Evolutionary conservation across 2,888 invertebrate species (phyloP).

Genomic region (Sinelater perroti): DNA sequence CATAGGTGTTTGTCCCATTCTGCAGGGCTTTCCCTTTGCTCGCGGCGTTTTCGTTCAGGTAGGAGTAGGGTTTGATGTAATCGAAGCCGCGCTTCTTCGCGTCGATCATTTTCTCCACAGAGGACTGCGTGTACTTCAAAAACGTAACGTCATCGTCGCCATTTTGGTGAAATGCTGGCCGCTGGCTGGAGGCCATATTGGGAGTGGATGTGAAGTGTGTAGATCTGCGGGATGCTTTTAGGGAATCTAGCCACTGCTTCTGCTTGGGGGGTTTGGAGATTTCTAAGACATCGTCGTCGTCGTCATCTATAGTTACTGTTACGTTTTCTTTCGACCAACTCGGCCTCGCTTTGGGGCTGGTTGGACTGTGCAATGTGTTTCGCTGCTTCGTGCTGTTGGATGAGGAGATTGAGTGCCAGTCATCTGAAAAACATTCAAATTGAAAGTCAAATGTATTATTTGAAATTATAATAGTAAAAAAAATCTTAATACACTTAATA

Average conservation of each 20-base stretch:
- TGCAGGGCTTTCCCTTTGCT: slow-evolving; percentile 19
- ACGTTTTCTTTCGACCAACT: slow-evolving; percentile 30
- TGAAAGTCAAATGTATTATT: background rate
- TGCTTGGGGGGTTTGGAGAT: slow-evolving; percentile 22
- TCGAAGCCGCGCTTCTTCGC: slow-evolving; percentile 45
- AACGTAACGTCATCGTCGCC: slow-evolving; percentile 52
- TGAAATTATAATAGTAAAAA: too few species aligned
- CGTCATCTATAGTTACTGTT: slow-evolving; percentile 28
- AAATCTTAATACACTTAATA: too few species aligned
- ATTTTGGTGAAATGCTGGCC: slow-evolving; percentile 24
- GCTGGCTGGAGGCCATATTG: slow-evolving; percentile 21
- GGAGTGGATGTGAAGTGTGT: slow-evolving; percentile 43
- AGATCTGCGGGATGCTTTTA: slow-evolving; percentile 18
- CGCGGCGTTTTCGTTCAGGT: slow-evolving; percentile 17
- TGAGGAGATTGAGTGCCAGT: slow-evolving; percentile 10
- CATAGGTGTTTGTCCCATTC: slow-evolving; percentile 13
- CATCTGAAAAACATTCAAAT: background rate
- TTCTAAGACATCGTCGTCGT: slow-evolving; percentile 46
- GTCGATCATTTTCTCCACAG: slow-evolving; percentile 44
- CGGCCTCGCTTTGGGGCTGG: slow-evolving; percentile 7
- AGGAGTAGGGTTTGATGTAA: slow-evolving; percentile 40
- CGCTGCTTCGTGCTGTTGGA: slow-evolving; percentile 4
- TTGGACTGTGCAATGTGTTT: slow-evolving; percentile 9
- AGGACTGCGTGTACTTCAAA: slow-evolving; percentile 47
- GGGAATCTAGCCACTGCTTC: slow-evolving; percentile 20